Base-by-base conservation (phyloP, 1,140 invertebrate species). In the Anastatus disparis region DNA sequence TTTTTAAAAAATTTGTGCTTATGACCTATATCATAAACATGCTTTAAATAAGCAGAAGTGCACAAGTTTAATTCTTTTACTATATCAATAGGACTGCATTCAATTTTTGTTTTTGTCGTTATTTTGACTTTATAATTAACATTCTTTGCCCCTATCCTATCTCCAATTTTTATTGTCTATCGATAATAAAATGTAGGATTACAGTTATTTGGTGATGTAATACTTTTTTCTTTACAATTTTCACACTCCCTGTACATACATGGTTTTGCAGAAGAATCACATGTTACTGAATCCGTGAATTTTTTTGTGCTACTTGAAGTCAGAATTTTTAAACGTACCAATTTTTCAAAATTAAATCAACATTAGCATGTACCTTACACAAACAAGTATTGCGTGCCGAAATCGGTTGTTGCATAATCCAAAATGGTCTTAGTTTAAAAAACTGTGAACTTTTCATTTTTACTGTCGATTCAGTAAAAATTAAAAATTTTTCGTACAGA, bases 401-500 rank as follows among this genome's bases (percentile, higher is more conserved):
- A 58, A 68, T 48, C 10, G 31, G 40, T 56, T 26, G 26, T 12
- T 10, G 55, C 8, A 50, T 58, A 20, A 72, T 72, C 64, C 58
- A 72, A 38, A 72, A 72, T 26, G 64, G 64, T 50, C 55, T 53
- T 15, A 62, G 35, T 55, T 59, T 58, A 31, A 53, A 68, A 29
- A 72, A 69, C 2, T 38, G 55, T 1, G 65, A 13, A 7, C 40
- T 24, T 17, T 64, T 68, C 15, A 72, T 62, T 58, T 68, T 63
- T 1, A 58, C 26, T 59, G 59, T 12, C 20, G 58, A 58, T 61
- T 55, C 29, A 64, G 42, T 22, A 13, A n/a, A n/a, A n/a, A n/a
- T n/a, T n/a, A 20, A n/a, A 69, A 58, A 68, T 15, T 64, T 72
- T 73, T 64, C 53, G 48, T 75, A 71, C 24, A 80, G 71, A 65